Percentiles rank a stretch among this genome's conserved stretches.
Conservation (phyloP, 2,113 vertebrate species). For the Coptodon bakossiorum region DNA sequence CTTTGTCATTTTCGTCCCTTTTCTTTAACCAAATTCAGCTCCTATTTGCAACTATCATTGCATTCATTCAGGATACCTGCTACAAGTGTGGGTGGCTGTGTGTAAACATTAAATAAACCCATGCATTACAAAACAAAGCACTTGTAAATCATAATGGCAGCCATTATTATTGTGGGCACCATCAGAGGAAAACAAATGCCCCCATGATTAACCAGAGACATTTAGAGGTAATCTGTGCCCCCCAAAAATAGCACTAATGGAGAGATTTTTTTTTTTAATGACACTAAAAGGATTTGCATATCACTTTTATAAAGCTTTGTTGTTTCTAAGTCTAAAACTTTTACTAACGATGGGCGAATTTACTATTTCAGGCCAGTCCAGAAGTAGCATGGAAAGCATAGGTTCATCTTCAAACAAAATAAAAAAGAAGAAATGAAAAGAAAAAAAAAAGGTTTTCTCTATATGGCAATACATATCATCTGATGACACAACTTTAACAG, state of each 20-base stretch:
- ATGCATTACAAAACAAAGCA: conserved; percentile 1
- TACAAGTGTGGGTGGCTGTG: neutral
- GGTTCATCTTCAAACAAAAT: neutral
- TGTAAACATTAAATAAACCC: neutral
- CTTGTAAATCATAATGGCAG: conserved; percentile 7
- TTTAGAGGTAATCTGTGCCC: neutral
- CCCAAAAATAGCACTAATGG: neutral
- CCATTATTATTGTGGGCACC: neutral
- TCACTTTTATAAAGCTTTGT: neutral
- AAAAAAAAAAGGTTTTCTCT: neutral
- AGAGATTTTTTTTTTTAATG: neutral
- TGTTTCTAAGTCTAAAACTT: neutral
- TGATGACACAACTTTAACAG: neutral
- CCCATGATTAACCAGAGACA: neutral
- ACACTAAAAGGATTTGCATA: neutral
- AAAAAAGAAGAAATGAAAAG: neutral
- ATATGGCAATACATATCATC: neutral
- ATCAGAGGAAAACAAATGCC: neutral
- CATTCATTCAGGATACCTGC: neutral
- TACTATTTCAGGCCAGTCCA: too few species aligned
- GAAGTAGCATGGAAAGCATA: neutral
- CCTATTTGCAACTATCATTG: neutral
- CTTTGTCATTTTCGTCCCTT: neutral
- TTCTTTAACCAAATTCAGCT: neutral
- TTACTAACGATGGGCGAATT: neutral